phyloP scores from a whole-genome alignment of 2,113 vertebrate genomes.

The Camelus bactrianus region DNA sequence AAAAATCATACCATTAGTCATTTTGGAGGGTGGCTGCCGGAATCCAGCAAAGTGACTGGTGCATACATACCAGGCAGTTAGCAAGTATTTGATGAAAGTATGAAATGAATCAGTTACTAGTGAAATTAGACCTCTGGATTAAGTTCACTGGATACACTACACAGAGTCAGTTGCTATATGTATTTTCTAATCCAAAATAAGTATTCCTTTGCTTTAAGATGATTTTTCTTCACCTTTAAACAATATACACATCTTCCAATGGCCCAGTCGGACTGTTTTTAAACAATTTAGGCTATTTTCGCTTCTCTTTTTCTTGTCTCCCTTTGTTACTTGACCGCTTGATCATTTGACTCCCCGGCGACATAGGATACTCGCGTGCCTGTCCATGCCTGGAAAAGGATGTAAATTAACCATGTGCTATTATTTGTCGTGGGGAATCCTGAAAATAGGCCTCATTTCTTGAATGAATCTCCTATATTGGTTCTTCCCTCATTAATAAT shows the following conservation, averaged over 20 bases:
- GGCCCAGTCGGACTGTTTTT: not conserved
- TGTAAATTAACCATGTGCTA: not conserved
- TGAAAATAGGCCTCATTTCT: not conserved
- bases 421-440: not conserved
- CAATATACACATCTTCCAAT: not conserved
- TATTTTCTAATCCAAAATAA: not conserved
- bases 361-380: not conserved
- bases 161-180: not conserved
- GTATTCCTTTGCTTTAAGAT: not conserved
- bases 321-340: not conserved
- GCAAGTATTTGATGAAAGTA: not conserved
- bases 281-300: not conserved
- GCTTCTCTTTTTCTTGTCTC: not conserved
- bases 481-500: not conserved
- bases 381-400: not conserved
- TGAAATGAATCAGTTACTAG: not conserved
- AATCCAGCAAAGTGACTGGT: not conserved
- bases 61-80: not conserved
- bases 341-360: not conserved
- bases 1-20: not conserved
- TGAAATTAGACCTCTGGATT: not conserved
- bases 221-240: slow-evolving; percentile 13
- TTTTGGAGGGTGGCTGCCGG: not conserved
- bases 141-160: not conserved
- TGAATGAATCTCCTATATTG: not conserved